phyloP scores from a whole-genome alignment of 2,113 vertebrate genomes.

The Tetrao urogallus region DNA sequence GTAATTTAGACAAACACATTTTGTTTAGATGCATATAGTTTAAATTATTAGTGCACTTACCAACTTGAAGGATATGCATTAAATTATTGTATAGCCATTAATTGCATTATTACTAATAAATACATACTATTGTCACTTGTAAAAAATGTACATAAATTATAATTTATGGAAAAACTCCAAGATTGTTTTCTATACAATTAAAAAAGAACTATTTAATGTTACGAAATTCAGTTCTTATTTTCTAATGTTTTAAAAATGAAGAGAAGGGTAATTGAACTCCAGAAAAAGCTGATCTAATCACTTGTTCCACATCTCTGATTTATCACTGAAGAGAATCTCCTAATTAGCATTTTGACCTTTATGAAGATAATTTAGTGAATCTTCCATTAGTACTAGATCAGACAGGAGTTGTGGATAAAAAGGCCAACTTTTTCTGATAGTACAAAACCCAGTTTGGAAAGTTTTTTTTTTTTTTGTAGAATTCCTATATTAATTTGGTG shows the following conservation, averaged over 20 bases:
- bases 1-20: background rate
- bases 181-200: background rate
- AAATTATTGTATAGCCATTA: background rate
- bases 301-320: conserved; percentile 61
- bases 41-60: background rate
- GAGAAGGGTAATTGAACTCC: background rate
- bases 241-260: conserved; percentile 32
- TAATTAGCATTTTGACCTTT: conserved; percentile 78
- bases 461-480: background rate
- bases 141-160: background rate
- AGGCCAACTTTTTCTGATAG: background rate
- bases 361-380: conserved; percentile 69
- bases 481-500: background rate
- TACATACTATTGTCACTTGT: background rate
- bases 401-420: conserved; percentile 8
- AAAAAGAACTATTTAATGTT: background rate
- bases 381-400: conserved; percentile 62
- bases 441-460: background rate
- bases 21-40: background rate
- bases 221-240: background rate
- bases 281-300: conserved; percentile 57
- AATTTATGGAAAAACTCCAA: background rate
- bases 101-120: background rate
- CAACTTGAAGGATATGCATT: background rate
- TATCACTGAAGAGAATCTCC: conserved; percentile 57